Conservation (phyloP, 2,797 vertebrate species). For the Acomys russatus region DNA sequence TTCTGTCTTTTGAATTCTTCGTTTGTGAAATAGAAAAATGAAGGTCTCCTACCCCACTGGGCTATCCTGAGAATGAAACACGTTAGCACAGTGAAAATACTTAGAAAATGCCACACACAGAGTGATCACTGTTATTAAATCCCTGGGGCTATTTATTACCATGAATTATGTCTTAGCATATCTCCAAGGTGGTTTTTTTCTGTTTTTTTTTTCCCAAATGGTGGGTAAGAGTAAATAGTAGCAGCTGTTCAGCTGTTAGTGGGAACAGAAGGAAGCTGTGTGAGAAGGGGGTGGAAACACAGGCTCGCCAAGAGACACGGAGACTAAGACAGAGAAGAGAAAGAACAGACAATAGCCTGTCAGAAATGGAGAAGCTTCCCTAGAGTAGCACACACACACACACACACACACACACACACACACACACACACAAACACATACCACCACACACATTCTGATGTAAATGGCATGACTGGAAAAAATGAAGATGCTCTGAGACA, state of each 20-base stretch:
- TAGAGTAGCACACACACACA: not conserved
- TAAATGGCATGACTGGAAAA: not conserved
- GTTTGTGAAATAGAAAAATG: not conserved
- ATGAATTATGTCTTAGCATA: slow-evolving; percentile 15
- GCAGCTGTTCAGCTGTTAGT: slow-evolving; percentile 52
- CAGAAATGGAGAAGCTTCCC: slow-evolving; percentile 33
- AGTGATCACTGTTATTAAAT: slow-evolving; percentile 31
- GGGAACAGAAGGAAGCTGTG: slow-evolving; percentile 40
- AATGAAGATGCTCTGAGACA: not conserved
- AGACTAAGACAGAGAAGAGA: not conserved
- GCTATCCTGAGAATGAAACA: not conserved
- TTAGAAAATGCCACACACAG: not conserved
- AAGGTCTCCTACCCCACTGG: not conserved
- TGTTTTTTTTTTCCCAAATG: slow-evolving; percentile 31
- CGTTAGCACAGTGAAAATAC: not conserved
- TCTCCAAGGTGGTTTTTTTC: not conserved
- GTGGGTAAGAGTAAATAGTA: slow-evolving; percentile 52
- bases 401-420: not conserved
- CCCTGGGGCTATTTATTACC: slow-evolving; percentile 13
- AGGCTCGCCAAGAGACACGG: slow-evolving; percentile 1
- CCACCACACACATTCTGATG: too few relatives aligned
- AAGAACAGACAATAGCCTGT: slow-evolving; percentile 13
- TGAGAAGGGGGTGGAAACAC: not conserved
- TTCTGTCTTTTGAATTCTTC: not conserved
- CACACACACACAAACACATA: too few relatives aligned